phyloP scores from a whole-genome alignment of 2,797 vertebrate species.

The Oreonectes daqikongensis region DNA sequence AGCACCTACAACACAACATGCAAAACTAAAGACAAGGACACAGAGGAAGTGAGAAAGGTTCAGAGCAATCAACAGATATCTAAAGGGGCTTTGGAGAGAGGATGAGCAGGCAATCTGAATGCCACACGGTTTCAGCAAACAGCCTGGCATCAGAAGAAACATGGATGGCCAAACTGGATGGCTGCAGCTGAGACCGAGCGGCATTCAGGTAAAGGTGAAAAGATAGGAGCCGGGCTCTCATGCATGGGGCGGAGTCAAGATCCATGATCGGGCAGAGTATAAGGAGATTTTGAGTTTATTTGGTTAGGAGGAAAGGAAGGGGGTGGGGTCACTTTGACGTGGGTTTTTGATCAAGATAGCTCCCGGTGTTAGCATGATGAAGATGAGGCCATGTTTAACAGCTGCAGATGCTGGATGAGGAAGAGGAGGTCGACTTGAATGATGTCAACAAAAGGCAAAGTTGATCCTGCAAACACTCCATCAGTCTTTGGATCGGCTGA shows the following conservation, averaged over 20 bases:
- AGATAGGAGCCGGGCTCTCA: slow-evolving; percentile 53
- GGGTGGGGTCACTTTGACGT: slow-evolving; percentile 43
- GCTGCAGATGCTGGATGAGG: slow-evolving; percentile 57
- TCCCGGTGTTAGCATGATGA: slow-evolving; percentile 58
- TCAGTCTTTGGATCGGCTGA: slow-evolving; percentile 24
- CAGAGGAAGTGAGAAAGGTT: slow-evolving; percentile 55
- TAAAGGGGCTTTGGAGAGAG: slow-evolving; percentile 37
- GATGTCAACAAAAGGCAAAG: slow-evolving; percentile 49
- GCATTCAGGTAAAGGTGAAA: slow-evolving; percentile 49
- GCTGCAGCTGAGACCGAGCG: slow-evolving; percentile 53
- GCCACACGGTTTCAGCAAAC: slow-evolving; percentile 62
- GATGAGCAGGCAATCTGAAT: slow-evolving; percentile 57
- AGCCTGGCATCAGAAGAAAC: slow-evolving; percentile 54
- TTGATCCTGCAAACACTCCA: slow-evolving; percentile 55
- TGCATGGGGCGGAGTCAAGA: slow-evolving; percentile 30
- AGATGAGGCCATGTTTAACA: slow-evolving; percentile 59
- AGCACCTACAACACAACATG: slow-evolving; percentile 61
- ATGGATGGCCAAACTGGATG: slow-evolving; percentile 57
- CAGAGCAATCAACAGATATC: slow-evolving; percentile 47
- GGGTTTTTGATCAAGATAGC: slow-evolving; percentile 33
- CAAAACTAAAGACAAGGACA: slow-evolving; percentile 60
- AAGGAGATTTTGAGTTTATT: slow-evolving; percentile 28
- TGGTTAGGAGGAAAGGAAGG: slow-evolving; percentile 26
- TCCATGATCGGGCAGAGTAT: slow-evolving; percentile 18
- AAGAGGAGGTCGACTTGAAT: slow-evolving; percentile 60